phyloP scores from a whole-genome alignment of 2,113 vertebrate genomes.

The Sturnira hondurensis region DNA sequence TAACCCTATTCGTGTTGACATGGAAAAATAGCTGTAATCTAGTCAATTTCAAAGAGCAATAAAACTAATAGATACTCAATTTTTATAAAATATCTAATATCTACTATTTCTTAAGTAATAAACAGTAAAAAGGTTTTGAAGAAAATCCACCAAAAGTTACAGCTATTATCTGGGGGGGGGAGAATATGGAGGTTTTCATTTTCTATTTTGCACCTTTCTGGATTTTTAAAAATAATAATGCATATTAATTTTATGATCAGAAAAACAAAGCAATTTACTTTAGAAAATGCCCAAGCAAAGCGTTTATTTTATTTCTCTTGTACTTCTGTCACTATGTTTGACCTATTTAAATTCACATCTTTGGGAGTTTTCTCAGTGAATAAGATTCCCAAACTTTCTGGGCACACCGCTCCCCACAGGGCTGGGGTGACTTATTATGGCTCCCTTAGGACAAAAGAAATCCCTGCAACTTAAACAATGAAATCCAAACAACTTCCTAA shows the following conservation, averaged over 20 bases:
- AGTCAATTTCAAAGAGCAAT: not conserved
- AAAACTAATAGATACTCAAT: not conserved
- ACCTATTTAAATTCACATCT: not conserved
- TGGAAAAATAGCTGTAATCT: not conserved
- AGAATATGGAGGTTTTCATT: not conserved
- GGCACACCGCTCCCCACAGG: accelerated
- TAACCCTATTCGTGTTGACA: not conserved
- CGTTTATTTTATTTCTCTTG: not conserved
- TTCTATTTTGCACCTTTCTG: not conserved
- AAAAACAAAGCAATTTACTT: not conserved
- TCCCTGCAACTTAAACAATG: not conserved
- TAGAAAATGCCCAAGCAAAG: not conserved
- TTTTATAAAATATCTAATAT: not conserved
- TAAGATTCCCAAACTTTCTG: not conserved
- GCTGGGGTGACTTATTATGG: not conserved
- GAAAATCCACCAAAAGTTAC: not conserved
- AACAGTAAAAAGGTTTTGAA: not conserved
- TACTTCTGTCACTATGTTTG: not conserved
- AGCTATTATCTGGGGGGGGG: no score
- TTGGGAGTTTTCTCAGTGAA: not conserved
- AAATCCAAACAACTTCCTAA: not conserved
- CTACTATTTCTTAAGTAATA: conserved; percentile 19
- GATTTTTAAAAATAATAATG: not conserved
- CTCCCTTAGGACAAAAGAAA: not conserved
- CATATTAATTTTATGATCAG: not conserved